Conservation (phyloP, 1,140 invertebrate genomes). For the Drosophila busckii region DNA sequence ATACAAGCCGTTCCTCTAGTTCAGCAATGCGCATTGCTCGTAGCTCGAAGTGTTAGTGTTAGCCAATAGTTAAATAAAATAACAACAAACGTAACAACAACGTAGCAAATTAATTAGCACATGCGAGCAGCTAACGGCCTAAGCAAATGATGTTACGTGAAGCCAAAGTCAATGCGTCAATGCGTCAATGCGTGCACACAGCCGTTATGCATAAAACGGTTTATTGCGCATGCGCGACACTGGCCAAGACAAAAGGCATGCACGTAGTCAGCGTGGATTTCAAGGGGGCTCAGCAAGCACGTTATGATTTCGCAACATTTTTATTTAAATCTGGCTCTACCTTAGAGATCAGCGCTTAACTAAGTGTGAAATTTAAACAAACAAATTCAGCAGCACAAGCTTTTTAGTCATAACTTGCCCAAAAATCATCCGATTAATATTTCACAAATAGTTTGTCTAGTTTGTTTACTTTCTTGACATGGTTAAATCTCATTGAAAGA, state of each 20-base stretch:
- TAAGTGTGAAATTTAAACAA: too few species aligned
- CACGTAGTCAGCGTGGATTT: slow-evolving; percentile 25
- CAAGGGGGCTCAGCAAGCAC: too few species aligned
- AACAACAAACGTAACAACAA: slow-evolving; percentile 48
- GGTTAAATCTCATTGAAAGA: too few species aligned
- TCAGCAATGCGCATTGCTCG: not conserved
- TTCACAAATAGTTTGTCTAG: too few species aligned
- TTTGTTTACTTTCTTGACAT: too few species aligned
- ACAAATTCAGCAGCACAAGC: too few species aligned
- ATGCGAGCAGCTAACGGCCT: slow-evolving; percentile 19
- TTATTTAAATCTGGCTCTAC: too few species aligned
- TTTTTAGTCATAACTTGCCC: too few species aligned
- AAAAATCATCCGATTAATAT: too few species aligned
- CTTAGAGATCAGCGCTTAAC: too few species aligned
- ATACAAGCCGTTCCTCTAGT: slow-evolving; percentile 66
- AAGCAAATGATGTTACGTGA: slow-evolving; percentile 51
- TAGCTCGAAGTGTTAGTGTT: slow-evolving; percentile 19
- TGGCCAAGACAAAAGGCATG: slow-evolving; percentile 13
- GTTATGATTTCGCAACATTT: too few species aligned
- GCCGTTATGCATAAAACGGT: slow-evolving; percentile 71
- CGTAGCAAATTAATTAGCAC: slow-evolving; percentile 56
- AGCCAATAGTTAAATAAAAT: slow-evolving; percentile 46
- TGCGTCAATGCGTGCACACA: slow-evolving; percentile 44
- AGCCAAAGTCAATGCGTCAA: slow-evolving; percentile 6
- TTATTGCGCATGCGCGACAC: slow-evolving; percentile 66